Evolutionary conservation across 2,888 invertebrate species (phyloP), one percentile per base, ranked within the genome.

Genomic region (Choristoneura rosaceana): DNA sequence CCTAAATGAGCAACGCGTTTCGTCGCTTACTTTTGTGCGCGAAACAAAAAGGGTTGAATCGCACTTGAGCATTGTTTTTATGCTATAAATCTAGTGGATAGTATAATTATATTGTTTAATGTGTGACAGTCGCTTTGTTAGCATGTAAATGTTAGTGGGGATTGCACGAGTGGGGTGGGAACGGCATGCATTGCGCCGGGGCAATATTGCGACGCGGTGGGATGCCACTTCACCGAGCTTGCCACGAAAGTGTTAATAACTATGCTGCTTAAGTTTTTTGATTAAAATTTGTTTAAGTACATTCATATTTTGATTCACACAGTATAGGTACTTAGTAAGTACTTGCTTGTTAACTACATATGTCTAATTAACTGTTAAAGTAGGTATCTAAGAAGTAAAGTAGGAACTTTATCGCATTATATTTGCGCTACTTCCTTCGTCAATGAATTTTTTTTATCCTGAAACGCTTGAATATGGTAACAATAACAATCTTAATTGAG

Each of bases 21-120:
- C 86, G 86, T 83, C 85, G 82, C 82, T 76, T 78, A 78, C 78
- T 77, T 76, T 85, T 83, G 78, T 76, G 71, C 74, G 43, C 76
- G 76, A 83, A 87, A 87, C 90, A 88, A 88, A 90, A 90, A 88
- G 91, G 90, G 90, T 91, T 88, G 81, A 86, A 85, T 82, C 70
- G 83, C 81, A 80, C 85, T 89, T 80, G 80, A 85, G 81, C 81
- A 87, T 94, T 93, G 94, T 94, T 91, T 93, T 90, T 90, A 77
- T 79, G 83, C 90, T 84, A 93, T 94, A 94, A 94, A 94, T 94
- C 91, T 93, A 89, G 87, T 89, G 85, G 84, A 86, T 86, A 87
- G 87, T 81, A 84, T 93, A 92, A 93, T 93, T 93, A 93, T 88
- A 86, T 84, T 85, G 88, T 92, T 92, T 92, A 90, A 90, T 90